Evolutionary conservation across 2,888 invertebrate species (phyloP), one percentile per base, ranked within the genome.

Genomic region (Drosophila buzzatii): DNA sequence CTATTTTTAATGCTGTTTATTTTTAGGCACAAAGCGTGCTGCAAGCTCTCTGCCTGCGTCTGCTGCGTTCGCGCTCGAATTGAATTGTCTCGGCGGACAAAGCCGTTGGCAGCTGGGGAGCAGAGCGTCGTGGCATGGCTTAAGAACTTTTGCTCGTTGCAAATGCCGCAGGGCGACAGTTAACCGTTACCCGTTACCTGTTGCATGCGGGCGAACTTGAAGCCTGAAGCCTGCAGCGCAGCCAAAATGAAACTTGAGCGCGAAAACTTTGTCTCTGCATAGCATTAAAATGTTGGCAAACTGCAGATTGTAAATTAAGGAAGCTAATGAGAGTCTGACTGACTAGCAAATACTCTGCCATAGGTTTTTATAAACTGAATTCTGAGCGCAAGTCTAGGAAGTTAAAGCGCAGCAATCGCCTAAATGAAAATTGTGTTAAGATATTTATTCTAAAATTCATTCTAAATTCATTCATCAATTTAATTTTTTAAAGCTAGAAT

Each of bases 1-100:
- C 56, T 72, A 76, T 76, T 61, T 73, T 80, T 66, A 67, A 68
- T 70, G 56, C 18, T 68, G 66, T 77, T 82, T 87, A 76, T 76
- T 70, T 67, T 74, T 62, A 66, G 70, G 39, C 70, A 64, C 63
- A 66, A 70, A 64, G 52, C 35, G 42, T 18, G 47, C n/a, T 31
- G 31, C 51, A 41, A 65, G 51, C 65, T 63, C 65, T 63, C 20
- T 41, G 39, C 39, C 27, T 12, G 10, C 55, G 18, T 3, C 18
- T 58, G n/a, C 37, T 58, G 23, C 37, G 14, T 20, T 16, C n/a
- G 49, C 47, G 16, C 37, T 23, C 51, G 33, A 31, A 49, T 49
- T 35, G 35, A 47, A 44, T 37, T 27, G 47, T 27, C 59, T 14
- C 35, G 5, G 23, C 9, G 39, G 27, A 37, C 47, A 23, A n/a